Evolutionary conservation across 2,888 invertebrate species (phyloP), one percentile per base, ranked within the genome.

Genomic region (Standfussiana lucernea): DNA sequence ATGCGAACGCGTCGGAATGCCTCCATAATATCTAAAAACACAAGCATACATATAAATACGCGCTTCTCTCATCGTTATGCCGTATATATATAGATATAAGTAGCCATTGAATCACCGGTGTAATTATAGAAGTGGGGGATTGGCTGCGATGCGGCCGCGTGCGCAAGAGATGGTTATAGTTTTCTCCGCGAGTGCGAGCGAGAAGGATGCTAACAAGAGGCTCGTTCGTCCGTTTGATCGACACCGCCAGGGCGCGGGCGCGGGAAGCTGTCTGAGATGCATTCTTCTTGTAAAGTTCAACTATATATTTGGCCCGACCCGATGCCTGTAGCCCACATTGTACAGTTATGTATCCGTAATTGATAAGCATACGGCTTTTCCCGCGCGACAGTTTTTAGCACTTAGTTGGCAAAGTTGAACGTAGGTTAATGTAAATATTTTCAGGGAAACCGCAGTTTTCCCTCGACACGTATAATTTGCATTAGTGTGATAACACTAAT

Each of bases 41-140:
- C 93, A 93, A 93, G 93, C 94, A 95, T 94, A 94, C 94, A 94
- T 93, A 95, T 92, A 94, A 93, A 95, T 92, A 93, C 92, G 91
- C 89, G 94, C 92, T 94, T 94, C 94, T 94, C 94, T 94, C 94
- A 93, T 95, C 95, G 95, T 95, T 95, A 95, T 95, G 92, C 93
- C 92, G 90, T 93, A 92, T 94, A 93, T 91, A 92, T 94, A 96
- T 95, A 96, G 93, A 93, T 96, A 96, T 96, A 96, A 95, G 96
- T 95, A 95, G 96, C 96, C 95, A 96, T 96, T 96, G 96, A 96
- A 96, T 96, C 96, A 96, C 96, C 96, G 95, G 93, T 95, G 96
- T 96, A 96, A 96, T 96, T 96, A 96, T 96, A 96, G 96, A 96
- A 96, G 96, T 96, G 96, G 96, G 96, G 96, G 96, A 96, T 96